Base-by-base conservation (phyloP, 2,797 vertebrate species). In the Xenops minutus region DNA sequence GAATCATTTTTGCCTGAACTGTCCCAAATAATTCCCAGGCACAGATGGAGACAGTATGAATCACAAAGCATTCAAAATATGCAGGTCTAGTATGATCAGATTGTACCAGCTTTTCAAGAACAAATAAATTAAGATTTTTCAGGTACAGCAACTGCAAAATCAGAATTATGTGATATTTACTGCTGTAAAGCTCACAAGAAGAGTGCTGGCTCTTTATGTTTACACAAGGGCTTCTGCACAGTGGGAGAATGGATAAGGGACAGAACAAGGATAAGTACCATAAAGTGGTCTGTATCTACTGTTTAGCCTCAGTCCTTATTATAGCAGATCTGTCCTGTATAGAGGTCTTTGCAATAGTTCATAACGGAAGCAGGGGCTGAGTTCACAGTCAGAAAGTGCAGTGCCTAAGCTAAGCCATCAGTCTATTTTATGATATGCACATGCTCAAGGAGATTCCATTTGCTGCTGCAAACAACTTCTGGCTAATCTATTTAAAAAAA, bases 81-180 rank as follows among this genome's bases (percentile, higher is more conserved):
- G 12, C 52, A 85, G 37, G 16, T 89, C 56, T 85, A 26, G 14
- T 59, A 83, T 48, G 14, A 85, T 71, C 56, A 87, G 26, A 67
- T 48, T 44, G 46, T 63, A 66, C 29, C 26, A 79, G n/a, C 55
- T 91, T 95, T 89, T 91, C 52, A 94, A 91, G 84, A 93, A 84
- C 30, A 81, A 69, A 12, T 0, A 81, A 68, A 89, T 81, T 62
- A 61, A 52, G 30, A 52, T 75, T 85, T 46, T 87, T 83, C 44
- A 85, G 26, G 27, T 58, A 59, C 6, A 63, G 48, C 36, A 76
- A 69, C 26, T 10, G 39, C 59, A 85, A 87, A 89, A 79, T 87
- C 43, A 79, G 11, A 89, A 41, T 37, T 85, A 14, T 10, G 2
- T 62, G 5, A 41, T n/a, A 71, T 68, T 84, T 88, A 8, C 10